Evolutionary conservation across 2,113 vertebrate species (phyloP), one percentile per base, ranked within the genome.

Genomic region (Patagioenas fasciata): DNA sequence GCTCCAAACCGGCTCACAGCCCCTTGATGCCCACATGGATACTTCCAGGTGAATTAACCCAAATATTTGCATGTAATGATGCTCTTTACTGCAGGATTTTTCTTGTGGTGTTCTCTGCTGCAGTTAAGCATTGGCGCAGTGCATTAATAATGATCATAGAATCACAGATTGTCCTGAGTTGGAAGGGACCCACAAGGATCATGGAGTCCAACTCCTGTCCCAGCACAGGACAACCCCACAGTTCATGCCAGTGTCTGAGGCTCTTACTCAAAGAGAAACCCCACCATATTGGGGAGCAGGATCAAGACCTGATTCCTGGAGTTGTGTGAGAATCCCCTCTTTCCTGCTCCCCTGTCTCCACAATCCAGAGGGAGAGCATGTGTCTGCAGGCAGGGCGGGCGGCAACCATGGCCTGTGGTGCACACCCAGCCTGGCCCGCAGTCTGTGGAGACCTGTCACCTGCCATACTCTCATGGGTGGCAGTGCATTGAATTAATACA

Each of bases 341-440:
- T 60, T 65, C 15, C 19, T 14, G 8, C 9, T 72, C 13, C 13
- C 7, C 2, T 25, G 0, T 42, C 34, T 58, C 18, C 3, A 3
- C 50, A 78, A 81, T 71, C 20, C 28, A 23, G 11, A 23, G 13
- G 50, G 50, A 80, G 15, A 38, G 5, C 0, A 0, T 31, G 25
- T 47, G 75, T 21, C 26, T 51, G 23, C 0, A 0, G 38, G 31
- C n/a, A 25, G 42, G 24, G 15, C 32, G 36, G 31, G 17, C 9
- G 0, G 13, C 38, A 71, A n/a, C 25, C 25, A 4, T 3, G 31
- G 18, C 10, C 1, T 9, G 51, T 0, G 0, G 19, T 50, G 26
- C 6, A 23, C 0, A 5, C 23, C 13, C 31, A 47, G 44, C 28
- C 6, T 54, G 42, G 44, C 26, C 36, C 0, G 0, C 12, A 11